A percentile compares a stretch with the other conserved stretches of the same genome.
Conservation (phyloP, 2,888 invertebrate species). For the Lasioglossum zephyrum region DNA sequence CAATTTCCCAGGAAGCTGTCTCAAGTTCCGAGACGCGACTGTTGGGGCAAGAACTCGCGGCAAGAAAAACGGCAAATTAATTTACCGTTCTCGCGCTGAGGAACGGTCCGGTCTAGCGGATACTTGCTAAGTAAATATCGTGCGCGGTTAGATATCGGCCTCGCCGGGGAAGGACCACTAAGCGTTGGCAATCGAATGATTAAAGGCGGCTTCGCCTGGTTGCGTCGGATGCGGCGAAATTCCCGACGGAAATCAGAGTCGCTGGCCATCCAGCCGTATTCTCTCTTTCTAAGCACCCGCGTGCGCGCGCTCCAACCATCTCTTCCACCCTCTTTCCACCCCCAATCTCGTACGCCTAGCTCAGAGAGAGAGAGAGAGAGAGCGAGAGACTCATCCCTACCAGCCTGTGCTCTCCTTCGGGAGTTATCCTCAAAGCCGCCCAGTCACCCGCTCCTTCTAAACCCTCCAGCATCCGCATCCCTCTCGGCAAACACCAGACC, state of each 20-base stretch:
- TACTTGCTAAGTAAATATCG: slow-evolving; percentile 54
- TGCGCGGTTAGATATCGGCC: slow-evolving; percentile 53
- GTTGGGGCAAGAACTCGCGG: background rate
- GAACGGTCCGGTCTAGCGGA: slow-evolving; percentile 49
- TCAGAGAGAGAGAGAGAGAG: background rate
- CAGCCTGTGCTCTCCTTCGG: slow-evolving; percentile 63
- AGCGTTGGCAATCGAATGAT: slow-evolving; percentile 73
- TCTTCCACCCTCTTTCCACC: slow-evolving; percentile 13
- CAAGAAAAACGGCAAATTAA: slow-evolving; percentile 55
- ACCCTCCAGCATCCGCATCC: slow-evolving; percentile 76
- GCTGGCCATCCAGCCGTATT: slow-evolving; percentile 75
- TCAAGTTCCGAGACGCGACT: background rate
- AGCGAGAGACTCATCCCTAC: background rate
- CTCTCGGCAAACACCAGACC: slow-evolving; percentile 79
- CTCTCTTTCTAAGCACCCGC: slow-evolving; percentile 71
- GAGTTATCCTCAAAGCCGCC: slow-evolving; percentile 74
- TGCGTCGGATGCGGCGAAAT: slow-evolving; percentile 68
- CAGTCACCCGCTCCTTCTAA: slow-evolving; percentile 73
- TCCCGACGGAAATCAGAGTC: slow-evolving; percentile 74
- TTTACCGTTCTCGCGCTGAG: slow-evolving; percentile 42
- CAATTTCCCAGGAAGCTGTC: background rate
- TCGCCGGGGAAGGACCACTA: slow-evolving; percentile 55
- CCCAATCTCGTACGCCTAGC: background rate
- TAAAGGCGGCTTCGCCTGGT: slow-evolving; percentile 67
- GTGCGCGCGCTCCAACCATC: background rate